Evolutionary conservation across 2,797 vertebrate genomes (phyloP).

Genomic region (Oreochromis mossambicus): DNA sequence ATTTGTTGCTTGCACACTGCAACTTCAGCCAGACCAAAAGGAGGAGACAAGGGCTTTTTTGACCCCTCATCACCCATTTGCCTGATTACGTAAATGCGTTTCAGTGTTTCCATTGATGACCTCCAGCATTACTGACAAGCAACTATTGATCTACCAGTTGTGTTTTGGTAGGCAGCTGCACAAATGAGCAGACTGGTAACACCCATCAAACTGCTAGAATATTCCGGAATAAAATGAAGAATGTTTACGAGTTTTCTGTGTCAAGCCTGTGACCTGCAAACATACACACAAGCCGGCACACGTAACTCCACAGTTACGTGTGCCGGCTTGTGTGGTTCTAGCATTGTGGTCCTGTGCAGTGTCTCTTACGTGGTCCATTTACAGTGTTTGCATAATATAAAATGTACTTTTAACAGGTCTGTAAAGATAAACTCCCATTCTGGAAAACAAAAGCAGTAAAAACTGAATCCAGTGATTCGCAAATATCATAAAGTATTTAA

Average conservation of each 20-base stretch:
- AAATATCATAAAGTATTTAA: neutral
- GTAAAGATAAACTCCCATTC: neutral
- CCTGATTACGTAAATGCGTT: slow-evolving; percentile 63
- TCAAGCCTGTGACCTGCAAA: neutral
- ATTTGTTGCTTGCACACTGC: neutral
- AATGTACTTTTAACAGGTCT: neutral
- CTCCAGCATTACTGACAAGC: slow-evolving; percentile 49
- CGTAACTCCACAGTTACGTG: neutral
- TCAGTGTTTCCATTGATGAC: slow-evolving; percentile 61
- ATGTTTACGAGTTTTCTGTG: neutral
- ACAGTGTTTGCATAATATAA: neutral
- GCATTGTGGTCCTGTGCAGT: neutral
- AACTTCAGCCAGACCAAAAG: neutral
- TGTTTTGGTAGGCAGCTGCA: slow-evolving; percentile 28
- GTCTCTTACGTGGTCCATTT: neutral
- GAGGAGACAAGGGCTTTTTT: neutral
- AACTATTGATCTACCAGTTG: slow-evolving; percentile 56
- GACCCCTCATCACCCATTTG: slow-evolving; percentile 27
- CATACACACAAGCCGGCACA: neutral
- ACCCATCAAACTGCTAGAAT: slow-evolving; percentile 2
- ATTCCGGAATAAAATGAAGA: neutral
- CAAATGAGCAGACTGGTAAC: slow-evolving; percentile 31
- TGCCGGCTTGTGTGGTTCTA: neutral
- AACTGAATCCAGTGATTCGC: neutral
- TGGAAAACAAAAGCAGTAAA: neutral